A percentile compares a stretch with the other conserved stretches of the same genome.
phyloP scores from a whole-genome alignment of 2,113 vertebrate species.

The Pithys albifrons region DNA sequence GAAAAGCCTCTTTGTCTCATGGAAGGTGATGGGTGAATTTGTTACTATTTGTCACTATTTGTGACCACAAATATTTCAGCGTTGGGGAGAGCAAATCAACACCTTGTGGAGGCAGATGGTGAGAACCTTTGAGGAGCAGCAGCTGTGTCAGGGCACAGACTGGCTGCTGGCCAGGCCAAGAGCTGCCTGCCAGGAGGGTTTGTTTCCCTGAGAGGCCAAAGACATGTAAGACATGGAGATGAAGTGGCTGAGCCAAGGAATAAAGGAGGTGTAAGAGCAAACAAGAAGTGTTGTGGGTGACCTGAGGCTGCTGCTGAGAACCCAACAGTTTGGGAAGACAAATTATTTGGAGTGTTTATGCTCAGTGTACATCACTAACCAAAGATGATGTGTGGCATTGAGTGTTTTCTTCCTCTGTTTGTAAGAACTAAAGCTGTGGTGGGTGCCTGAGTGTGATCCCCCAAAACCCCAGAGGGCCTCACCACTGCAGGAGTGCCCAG shows the following conservation, averaged over 20 bases:
- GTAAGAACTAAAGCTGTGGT: neutral
- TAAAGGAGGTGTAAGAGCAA: neutral
- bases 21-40: neutral
- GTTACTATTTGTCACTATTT: neutral
- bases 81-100: neutral
- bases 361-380: accelerated
- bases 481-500: constrained; percentile 78
- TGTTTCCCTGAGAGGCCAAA: neutral
- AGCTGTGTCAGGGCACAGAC: neutral
- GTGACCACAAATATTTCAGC: neutral
- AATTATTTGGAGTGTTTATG: neutral
- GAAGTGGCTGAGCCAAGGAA: neutral
- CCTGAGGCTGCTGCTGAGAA: neutral
- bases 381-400: neutral
- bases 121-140: neutral
- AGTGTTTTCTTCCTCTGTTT: neutral
- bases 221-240: neutral
- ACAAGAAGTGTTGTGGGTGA: neutral
- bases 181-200: neutral
- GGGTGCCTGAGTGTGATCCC: neutral
- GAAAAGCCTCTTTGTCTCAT: neutral
- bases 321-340: neutral
- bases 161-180: neutral
- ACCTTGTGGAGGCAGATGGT: neutral
- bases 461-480: neutral